Percentiles rank a stretch among this genome's conserved stretches.
Conservation (phyloP, 2,113 vertebrate genomes). For the Nyctereutes procyonoides region DNA sequence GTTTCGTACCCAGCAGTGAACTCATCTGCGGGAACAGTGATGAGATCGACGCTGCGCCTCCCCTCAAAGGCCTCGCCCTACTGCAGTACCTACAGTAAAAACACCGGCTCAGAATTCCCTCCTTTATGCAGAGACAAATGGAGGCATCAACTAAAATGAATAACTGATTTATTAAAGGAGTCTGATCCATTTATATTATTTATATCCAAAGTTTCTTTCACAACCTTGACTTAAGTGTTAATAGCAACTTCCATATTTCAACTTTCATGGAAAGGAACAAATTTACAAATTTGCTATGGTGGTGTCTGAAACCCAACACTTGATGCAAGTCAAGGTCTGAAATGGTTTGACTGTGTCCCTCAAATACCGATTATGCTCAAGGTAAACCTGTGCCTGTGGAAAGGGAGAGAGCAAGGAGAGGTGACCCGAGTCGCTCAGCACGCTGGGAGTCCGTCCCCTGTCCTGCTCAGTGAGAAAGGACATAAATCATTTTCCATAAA, state of each 20-base stretch:
- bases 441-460: no score
- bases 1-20: neutral
- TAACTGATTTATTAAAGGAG: neutral
- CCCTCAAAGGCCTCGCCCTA: neutral
- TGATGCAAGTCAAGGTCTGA: neutral
- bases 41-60: neutral
- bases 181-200: neutral
- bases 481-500: no score
- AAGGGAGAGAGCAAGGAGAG: no score
- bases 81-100: neutral
- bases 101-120: neutral
- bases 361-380: neutral
- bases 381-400: neutral
- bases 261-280: neutral
- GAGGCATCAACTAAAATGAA: neutral
- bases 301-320: neutral
- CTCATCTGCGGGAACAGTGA: neutral
- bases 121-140: neutral
- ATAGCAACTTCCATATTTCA: neutral
- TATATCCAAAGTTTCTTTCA: constrained; percentile 10
- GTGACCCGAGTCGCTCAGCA: no score
- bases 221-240: neutral
- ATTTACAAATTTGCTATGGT: neutral
- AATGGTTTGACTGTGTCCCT: neutral
- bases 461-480: no score